Percentiles rank a stretch among this genome's conserved stretches.
These are phyloP conservation scores for Helobdella robusta DNA, from an alignment of 2,888 invertebrate genomes.

Conservation along the genomic window DNA sequence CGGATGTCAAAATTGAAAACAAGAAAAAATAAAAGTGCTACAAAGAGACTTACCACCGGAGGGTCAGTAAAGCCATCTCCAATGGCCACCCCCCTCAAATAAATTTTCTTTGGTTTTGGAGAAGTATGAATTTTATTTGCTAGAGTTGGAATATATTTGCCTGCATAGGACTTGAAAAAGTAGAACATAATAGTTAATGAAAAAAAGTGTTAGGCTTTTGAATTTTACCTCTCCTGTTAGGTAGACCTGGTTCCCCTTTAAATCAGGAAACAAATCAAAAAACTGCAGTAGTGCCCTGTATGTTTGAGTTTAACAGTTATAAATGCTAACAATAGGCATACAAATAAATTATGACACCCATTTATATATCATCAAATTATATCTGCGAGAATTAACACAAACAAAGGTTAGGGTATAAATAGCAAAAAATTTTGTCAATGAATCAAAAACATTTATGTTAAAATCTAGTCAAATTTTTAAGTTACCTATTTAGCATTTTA, in stretches of 20 bases:
- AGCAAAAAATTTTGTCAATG: too few species aligned
- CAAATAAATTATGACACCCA: too few species aligned
- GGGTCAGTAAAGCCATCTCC: conserved; percentile 47
- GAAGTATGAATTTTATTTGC: conserved; percentile 43
- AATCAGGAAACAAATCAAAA: conserved; percentile 69
- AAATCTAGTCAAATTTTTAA: too few species aligned
- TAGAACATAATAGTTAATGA: conserved; percentile 13
- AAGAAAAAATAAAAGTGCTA: background rate
- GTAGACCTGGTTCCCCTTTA: conserved; percentile 67
- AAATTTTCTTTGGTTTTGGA: conserved; percentile 38
- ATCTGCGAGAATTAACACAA: too few species aligned
- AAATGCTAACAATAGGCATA: too few species aligned
- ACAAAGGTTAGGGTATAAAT: too few species aligned
- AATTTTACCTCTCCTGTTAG: conserved; percentile 64
- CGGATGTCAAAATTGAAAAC: background rate
- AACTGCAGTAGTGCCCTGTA: conserved; percentile 58
- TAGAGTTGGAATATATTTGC: conserved; percentile 69
- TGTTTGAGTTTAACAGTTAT: too few species aligned
- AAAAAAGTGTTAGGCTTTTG: background rate
- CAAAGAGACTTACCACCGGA: conserved; percentile 39
- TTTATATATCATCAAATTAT: too few species aligned
- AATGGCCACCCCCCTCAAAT: conserved; percentile 44
- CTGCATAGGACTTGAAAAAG: conserved; percentile 45
- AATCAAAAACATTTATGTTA: too few species aligned
- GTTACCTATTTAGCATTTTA: too few species aligned